Evolutionary conservation across 1,140 invertebrate genomes (phyloP).

Genomic region (Acyrthosiphon pisum): DNA sequence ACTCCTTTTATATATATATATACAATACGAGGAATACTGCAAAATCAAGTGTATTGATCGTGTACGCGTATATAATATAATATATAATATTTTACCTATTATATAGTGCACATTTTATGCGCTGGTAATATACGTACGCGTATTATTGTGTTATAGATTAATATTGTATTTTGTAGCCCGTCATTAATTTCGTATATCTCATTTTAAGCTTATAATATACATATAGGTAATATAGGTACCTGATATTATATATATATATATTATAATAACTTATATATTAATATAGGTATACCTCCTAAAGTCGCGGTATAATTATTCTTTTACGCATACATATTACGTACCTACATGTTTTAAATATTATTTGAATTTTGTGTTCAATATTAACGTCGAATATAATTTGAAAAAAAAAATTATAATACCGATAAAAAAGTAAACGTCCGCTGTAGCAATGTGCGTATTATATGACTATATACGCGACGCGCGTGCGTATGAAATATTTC

Average conservation of each 20-base stretch:
- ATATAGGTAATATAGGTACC: background rate
- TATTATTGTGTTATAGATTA: background rate
- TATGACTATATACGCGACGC: background rate
- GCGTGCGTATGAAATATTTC: slow-evolving; percentile 24
- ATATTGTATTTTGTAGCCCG: background rate
- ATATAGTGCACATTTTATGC: background rate
- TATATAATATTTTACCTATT: background rate
- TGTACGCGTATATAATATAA: background rate
- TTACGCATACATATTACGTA: background rate
- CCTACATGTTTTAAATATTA: background rate
- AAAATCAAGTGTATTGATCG: slow-evolving; percentile 26
- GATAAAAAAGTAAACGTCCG: background rate
- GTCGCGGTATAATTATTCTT: background rate
- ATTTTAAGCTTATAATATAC: background rate
- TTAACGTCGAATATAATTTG: slow-evolving; percentile 11
- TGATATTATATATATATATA: background rate
- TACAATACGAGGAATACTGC: background rate
- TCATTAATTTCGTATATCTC: background rate
- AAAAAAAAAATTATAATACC: background rate
- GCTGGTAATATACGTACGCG: background rate
- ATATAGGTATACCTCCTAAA: background rate
- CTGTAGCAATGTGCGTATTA: background rate
- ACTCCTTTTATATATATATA: background rate
- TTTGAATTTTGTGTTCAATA: background rate
- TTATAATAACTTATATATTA: background rate